A percentile compares a stretch with the other conserved stretches of the same genome.
These are phyloP conservation scores for Synanceia verrucosa DNA, from an alignment of 2,797 vertebrate species.

Conservation along the genomic window DNA sequence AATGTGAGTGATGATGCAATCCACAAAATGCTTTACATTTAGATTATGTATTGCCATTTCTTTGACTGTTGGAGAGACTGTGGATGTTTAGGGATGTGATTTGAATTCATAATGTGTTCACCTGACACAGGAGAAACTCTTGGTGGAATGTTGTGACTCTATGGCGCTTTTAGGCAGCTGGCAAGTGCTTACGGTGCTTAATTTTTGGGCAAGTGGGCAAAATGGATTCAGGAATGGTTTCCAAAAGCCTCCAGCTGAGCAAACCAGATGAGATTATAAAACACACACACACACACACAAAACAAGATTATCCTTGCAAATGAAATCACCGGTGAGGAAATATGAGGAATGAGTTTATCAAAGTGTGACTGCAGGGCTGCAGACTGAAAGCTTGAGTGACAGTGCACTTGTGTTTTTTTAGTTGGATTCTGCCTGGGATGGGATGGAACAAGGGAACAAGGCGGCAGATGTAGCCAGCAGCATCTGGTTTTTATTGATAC, in stretches of 20 bases:
- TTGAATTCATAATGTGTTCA: slow-evolving; percentile 32
- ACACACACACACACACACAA: slow-evolving; percentile 3
- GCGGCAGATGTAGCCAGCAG: slow-evolving; percentile 56
- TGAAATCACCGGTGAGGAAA: slow-evolving; percentile 53
- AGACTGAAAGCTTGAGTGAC: slow-evolving; percentile 71
- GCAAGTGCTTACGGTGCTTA: slow-evolving; percentile 56
- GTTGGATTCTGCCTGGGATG: slow-evolving; percentile 45
- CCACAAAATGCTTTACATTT: slow-evolving; percentile 19
- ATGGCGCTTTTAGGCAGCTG: slow-evolving; percentile 28
- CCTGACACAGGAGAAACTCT: slow-evolving; percentile 15
- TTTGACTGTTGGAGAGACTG: slow-evolving; percentile 1
- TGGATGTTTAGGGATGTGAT: slow-evolving; percentile 17
- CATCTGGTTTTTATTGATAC: slow-evolving; percentile 79
- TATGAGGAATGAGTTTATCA: slow-evolving; percentile 68
- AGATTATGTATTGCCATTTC: not conserved
- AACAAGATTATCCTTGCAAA: slow-evolving; percentile 50
- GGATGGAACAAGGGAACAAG: slow-evolving; percentile 48
- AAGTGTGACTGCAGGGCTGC: slow-evolving; percentile 70
- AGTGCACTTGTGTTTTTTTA: slow-evolving; percentile 49
- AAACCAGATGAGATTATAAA: slow-evolving; percentile 60
- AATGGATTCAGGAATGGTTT: slow-evolving; percentile 57
- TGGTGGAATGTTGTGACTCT: slow-evolving; percentile 20
- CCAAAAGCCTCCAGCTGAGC: slow-evolving; percentile 67
- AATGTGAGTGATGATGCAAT: slow-evolving; percentile 17
- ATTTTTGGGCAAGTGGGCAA: slow-evolving; percentile 45